These are phyloP conservation scores for Mobula hypostoma DNA, from an alignment of 2,113 vertebrate species.

Conservation along the genomic window DNA sequence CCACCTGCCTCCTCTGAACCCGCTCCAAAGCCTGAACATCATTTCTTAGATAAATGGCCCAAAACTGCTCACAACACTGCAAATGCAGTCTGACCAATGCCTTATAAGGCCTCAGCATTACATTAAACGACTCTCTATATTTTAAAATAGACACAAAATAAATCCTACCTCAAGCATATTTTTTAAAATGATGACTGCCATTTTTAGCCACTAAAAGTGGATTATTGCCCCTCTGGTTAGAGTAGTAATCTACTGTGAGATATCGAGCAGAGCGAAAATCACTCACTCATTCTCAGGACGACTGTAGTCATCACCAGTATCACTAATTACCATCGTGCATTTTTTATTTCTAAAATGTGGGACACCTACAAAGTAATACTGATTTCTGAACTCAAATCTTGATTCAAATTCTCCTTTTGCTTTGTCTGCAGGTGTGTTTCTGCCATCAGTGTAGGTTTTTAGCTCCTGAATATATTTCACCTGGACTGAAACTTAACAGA, in stretches of 20 bases:
- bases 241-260: neutral
- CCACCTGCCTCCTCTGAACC: too few relatives aligned
- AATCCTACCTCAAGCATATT: neutral
- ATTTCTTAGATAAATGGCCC: too few relatives aligned
- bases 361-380: neutral
- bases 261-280: neutral
- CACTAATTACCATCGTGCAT: neutral
- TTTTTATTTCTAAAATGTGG: neutral
- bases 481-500: neutral
- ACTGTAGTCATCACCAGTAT: neutral
- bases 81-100: too few relatives aligned
- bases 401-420: neutral
- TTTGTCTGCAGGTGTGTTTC: neutral
- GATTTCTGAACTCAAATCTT: neutral
- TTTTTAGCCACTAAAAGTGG: neutral
- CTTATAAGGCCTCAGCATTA: too few relatives aligned
- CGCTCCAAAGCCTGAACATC: too few relatives aligned
- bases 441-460: neutral
- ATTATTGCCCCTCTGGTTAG: neutral
- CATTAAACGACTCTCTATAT: too few relatives aligned
- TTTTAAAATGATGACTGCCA: neutral
- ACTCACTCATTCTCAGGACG: neutral
- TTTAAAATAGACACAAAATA: neutral
- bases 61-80: too few relatives aligned
- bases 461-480: too few relatives aligned